A percentile compares a stretch with the other conserved stretches of the same genome.
These are phyloP conservation scores for Amia ocellicauda DNA, from an alignment of 2,113 vertebrate genomes.

Conservation along the genomic window DNA sequence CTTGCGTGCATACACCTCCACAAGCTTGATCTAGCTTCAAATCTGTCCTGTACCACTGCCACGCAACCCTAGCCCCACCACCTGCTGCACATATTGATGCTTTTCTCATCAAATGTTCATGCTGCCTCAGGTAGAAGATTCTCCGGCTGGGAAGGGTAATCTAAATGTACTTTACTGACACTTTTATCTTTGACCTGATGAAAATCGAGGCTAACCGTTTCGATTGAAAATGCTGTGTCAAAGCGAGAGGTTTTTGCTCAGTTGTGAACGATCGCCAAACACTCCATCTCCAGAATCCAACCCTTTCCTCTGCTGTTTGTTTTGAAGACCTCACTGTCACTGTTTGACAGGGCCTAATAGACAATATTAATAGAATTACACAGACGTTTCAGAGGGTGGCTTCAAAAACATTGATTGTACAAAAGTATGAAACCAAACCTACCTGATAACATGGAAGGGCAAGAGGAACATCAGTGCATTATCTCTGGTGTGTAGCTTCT, in stretches of 20 bases:
- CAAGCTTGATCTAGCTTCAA: conserved; percentile 9
- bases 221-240: conserved; percentile 6
- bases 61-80: conserved; percentile 35
- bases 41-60: conserved; percentile 20
- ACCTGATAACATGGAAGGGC: too few species aligned
- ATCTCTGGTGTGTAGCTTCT: too few species aligned
- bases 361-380: too few species aligned
- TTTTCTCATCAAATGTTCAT: conserved; percentile 14
- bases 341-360: too few species aligned
- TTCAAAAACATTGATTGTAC: too few species aligned
- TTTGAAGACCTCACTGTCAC: too few species aligned
- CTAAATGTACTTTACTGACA: conserved; percentile 24
- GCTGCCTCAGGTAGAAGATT: conserved; percentile 2
- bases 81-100: conserved; percentile 35
- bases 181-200: neutral
- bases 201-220: neutral
- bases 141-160: conserved; percentile 8
- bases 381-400: too few species aligned
- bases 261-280: neutral
- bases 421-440: too few species aligned
- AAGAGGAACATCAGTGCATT: too few species aligned
- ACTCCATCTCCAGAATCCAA: neutral
- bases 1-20: conserved; percentile 16
- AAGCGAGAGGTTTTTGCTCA: neutral
- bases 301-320: too few species aligned